Base-by-base conservation (phyloP, 2,888 invertebrate genomes). In the Rhyacophila evoluta region DNA sequence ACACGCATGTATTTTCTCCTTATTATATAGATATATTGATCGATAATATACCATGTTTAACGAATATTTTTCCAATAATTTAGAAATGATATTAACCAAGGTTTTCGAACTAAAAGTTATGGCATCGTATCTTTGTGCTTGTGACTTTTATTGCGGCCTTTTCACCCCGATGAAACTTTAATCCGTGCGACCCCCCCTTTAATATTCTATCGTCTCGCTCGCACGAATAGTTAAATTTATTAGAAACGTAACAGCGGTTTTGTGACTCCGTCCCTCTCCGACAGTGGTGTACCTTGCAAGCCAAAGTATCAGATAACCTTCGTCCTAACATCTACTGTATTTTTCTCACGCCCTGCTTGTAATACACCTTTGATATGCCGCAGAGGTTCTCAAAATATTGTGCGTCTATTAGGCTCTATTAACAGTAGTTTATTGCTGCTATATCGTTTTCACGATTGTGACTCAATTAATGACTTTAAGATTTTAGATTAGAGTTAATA, bases 321-420 rank as follows among this genome's bases (percentile, higher is more conserved):
- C 55, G 25, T 55, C 55, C 55, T 55, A n/a, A n/a, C n/a, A 55
- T 55, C 55, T 55, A 19, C 25, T 19, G 55, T 55, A 55, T 25
- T 55, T 55, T 55, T 55, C 55, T 55, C 55, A 55, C 55, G 55
- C 55, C 19, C 19, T 55, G 15, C 55, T 25, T 55, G 25, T 25
- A 25, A 55, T 55, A 55, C 55, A 55, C 55, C 55, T 55, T 55
- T 55, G 55, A 55, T 55, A 25, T 55, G 55, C 55, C 55, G 55
- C 55, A 55, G 55, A 19, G 55, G 19, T 55, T 6, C 25, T 55
- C 15, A 55, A 55, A 39, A 25, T 55, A 19, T 12, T 39, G n/a
- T n/a, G n/a, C n/a, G n/a, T n/a, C 29, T 33, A 33, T 33, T 6
- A 6, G 29, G 19, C 55, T 19, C 55, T 55, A 55, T 55, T 55